phyloP scores from a whole-genome alignment of 64 coral and sea anemone species.

The Pachyseris speciosa region DNA sequence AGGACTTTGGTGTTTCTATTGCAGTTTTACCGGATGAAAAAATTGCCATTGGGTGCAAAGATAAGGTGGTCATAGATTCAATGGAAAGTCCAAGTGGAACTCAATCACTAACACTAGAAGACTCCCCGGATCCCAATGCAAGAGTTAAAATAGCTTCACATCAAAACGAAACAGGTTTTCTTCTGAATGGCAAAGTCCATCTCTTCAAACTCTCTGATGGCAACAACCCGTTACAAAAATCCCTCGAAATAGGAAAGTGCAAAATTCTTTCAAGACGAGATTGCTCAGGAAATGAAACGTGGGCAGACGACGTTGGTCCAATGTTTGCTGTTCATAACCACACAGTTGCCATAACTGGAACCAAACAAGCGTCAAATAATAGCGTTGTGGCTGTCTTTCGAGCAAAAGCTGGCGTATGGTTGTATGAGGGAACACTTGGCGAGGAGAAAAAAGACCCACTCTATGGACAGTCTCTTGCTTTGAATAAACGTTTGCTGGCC shows the following conservation, averaged over 20 bases:
- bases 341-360: slow-evolving; percentile 67
- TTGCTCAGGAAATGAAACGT: slow-evolving; percentile 36
- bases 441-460: background rate
- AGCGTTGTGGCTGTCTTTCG: slow-evolving; percentile 80
- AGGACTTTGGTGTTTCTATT: slow-evolving; percentile 43
- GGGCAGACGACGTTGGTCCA: slow-evolving; percentile 58
- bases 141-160: background rate
- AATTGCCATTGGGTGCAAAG: slow-evolving; percentile 8
- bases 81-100: background rate
- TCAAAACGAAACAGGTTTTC: background rate
- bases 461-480: slow-evolving; percentile 49
- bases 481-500: slow-evolving; percentile 48
- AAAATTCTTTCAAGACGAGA: background rate
- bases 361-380: background rate
- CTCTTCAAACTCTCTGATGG: background rate
- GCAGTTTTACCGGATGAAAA: slow-evolving; percentile 1
- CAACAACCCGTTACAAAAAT: background rate
- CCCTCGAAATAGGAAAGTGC: background rate
- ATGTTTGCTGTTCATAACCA: slow-evolving; percentile 45
- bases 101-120: background rate
- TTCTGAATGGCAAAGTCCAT: background rate
- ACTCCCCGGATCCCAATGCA: background rate
- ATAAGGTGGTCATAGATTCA: slow-evolving; percentile 24
- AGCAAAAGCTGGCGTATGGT: slow-evolving; percentile 36
- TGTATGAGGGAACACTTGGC: slow-evolving; percentile 15